Conservation (phyloP, 2,113 vertebrate genomes). For the Butastur rufipennis region DNA sequence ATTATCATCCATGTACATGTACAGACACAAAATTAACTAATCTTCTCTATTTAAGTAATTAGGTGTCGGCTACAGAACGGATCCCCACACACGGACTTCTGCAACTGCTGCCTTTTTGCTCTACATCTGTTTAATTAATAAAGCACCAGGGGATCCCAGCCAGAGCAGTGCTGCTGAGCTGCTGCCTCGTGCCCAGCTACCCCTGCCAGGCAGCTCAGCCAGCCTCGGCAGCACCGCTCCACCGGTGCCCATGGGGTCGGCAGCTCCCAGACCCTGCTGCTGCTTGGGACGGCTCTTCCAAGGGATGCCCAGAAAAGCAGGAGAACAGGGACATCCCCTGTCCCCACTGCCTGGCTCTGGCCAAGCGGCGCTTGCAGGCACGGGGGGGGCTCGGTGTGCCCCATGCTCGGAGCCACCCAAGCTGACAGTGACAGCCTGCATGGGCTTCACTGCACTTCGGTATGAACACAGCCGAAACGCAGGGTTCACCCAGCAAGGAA, state of each 20-base stretch:
- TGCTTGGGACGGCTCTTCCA: neutral
- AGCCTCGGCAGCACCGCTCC: neutral
- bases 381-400: fast-evolving
- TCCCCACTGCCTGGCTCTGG: neutral
- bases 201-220: neutral
- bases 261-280: neutral
- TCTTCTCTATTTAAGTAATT: neutral
- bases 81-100: fast-evolving
- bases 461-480: neutral
- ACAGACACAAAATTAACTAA: neutral
- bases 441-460: fast-evolving
- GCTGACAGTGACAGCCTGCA: neutral
- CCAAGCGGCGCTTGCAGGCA: neutral
- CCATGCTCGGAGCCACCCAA: neutral
- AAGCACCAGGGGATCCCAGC: neutral
- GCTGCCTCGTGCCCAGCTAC: neutral
- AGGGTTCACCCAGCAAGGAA: neutral
- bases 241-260: neutral
- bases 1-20: fast-evolving
- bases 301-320: neutral
- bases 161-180: neutral
- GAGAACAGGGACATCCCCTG: fast-evolving
- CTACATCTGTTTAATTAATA: neutral
- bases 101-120: neutral
- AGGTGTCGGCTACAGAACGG: neutral